phyloP scores from a whole-genome alignment of 2,888 invertebrate species.

The Torymus texanus region DNA sequence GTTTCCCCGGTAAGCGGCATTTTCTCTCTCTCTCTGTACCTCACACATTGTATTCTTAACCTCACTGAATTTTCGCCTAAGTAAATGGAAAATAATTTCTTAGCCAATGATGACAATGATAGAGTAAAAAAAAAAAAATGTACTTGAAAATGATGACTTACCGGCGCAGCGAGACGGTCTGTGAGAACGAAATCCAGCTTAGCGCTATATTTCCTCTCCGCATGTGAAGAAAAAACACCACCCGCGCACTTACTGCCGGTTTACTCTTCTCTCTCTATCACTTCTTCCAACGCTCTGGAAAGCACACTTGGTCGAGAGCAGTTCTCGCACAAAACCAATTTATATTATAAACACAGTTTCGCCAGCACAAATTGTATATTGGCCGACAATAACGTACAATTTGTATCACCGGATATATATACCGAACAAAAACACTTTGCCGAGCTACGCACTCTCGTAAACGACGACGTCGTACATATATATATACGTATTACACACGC shows the following conservation, averaged over 20 bases:
- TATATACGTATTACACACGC: no score
- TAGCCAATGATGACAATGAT: background rate
- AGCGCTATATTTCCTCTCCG: conserved; percentile 58
- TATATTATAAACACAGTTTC: conserved; percentile 28
- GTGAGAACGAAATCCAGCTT: conserved; percentile 71
- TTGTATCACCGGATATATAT: no score
- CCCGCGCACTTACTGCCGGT: conserved; percentile 15
- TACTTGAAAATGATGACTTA: conserved; percentile 62
- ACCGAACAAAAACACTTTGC: no score
- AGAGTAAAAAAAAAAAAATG: background rate
- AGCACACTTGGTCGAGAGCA: no score
- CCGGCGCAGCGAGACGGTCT: conserved; percentile 69
- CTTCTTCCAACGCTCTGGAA: background rate
- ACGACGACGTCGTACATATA: no score
- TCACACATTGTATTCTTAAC: conserved; percentile 9
- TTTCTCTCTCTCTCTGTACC: no score
- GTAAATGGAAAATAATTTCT: no score
- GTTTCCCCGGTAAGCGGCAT: conserved; percentile 21
- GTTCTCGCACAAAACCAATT: background rate
- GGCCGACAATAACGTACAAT: no score
- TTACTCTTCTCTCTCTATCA: background rate
- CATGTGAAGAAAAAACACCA: conserved; percentile 47
- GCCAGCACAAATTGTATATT: background rate
- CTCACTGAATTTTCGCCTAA: background rate
- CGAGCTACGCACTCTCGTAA: no score